These are phyloP conservation scores for Hippoglossus hippoglossus DNA, from an alignment of 2,797 vertebrate genomes.

Conservation along the genomic window DNA sequence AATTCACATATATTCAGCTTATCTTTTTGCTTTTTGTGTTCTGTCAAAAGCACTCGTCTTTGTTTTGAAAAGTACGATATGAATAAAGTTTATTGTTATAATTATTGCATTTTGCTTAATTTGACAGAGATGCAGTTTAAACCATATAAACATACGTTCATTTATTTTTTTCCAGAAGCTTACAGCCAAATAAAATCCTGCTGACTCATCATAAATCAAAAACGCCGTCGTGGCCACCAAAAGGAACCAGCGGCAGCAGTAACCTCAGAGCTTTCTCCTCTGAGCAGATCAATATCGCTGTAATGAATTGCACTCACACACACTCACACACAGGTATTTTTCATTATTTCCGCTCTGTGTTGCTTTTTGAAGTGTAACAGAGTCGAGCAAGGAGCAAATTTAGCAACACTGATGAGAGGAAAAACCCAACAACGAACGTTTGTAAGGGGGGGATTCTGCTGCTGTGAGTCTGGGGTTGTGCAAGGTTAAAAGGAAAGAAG, in stretches of 20 bases:
- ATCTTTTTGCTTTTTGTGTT: no score
- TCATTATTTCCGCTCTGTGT: slow-evolving; percentile 63
- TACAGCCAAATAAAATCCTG: slow-evolving; percentile 41
- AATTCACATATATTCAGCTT: no score
- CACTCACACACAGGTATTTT: slow-evolving; percentile 57
- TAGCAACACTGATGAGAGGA: slow-evolving; percentile 47
- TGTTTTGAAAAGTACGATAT: background rate
- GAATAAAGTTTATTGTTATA: background rate
- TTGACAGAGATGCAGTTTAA: slow-evolving; percentile 16
- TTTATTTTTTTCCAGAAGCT: slow-evolving; percentile 8
- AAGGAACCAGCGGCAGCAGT: slow-evolving; percentile 56
- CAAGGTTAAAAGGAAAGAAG: slow-evolving; percentile 50
- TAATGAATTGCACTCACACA: slow-evolving; percentile 68
- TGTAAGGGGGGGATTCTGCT: slow-evolving; percentile 40
- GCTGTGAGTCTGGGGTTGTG: slow-evolving; percentile 46
- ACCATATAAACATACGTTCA: slow-evolving; percentile 12
- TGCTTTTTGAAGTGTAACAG: slow-evolving; percentile 63
- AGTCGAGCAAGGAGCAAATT: slow-evolving; percentile 58
- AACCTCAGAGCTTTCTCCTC: slow-evolving; percentile 56
- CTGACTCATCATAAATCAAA: slow-evolving; percentile 69
- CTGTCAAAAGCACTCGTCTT: no score
- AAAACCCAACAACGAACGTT: slow-evolving; percentile 45
- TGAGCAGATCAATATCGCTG: slow-evolving; percentile 68
- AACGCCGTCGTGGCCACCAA: slow-evolving; percentile 43
- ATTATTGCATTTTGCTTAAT: background rate